phyloP scores from a whole-genome alignment of 2,888 invertebrate genomes.

The Acleris literana region DNA sequence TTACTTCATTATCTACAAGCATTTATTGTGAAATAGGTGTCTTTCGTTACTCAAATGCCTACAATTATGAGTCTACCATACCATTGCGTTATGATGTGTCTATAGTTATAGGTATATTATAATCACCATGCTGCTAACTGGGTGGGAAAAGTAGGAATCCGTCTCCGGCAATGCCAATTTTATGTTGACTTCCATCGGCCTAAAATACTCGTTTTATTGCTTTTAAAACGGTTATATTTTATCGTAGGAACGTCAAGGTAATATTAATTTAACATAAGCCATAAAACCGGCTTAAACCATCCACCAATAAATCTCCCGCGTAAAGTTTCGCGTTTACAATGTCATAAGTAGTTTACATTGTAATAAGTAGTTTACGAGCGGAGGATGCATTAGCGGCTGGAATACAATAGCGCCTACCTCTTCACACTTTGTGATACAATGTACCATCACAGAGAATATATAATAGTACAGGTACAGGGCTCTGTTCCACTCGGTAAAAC shows the following conservation, averaged over 20 bases:
- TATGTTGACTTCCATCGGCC: too few relatives aligned
- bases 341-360: conserved; percentile 35
- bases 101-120: neutral
- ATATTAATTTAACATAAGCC: conserved; percentile 6
- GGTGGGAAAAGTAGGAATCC: too few relatives aligned
- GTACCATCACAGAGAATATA: neutral
- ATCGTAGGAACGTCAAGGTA: neutral
- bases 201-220: too few relatives aligned
- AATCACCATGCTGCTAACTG: too few relatives aligned
- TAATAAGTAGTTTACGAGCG: conserved; percentile 37
- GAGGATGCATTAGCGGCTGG: conserved; percentile 32
- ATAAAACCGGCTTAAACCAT: conserved; percentile 2
- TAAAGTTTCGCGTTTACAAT: conserved; percentile 28
- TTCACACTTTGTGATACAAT: conserved; percentile 32
- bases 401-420: conserved; percentile 33
- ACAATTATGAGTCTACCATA: too few relatives aligned
- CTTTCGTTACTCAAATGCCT: too few relatives aligned
- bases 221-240: too few relatives aligned
- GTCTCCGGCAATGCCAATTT: too few relatives aligned
- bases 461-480: too few relatives aligned
- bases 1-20: too few relatives aligned
- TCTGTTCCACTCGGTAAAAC: too few relatives aligned
- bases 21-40: too few relatives aligned
- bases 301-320: conserved; percentile 10
- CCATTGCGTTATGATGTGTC: neutral